These are phyloP conservation scores for Resseliella maxima DNA, from an alignment of 2,888 invertebrate genomes.

Conservation along the genomic window DNA sequence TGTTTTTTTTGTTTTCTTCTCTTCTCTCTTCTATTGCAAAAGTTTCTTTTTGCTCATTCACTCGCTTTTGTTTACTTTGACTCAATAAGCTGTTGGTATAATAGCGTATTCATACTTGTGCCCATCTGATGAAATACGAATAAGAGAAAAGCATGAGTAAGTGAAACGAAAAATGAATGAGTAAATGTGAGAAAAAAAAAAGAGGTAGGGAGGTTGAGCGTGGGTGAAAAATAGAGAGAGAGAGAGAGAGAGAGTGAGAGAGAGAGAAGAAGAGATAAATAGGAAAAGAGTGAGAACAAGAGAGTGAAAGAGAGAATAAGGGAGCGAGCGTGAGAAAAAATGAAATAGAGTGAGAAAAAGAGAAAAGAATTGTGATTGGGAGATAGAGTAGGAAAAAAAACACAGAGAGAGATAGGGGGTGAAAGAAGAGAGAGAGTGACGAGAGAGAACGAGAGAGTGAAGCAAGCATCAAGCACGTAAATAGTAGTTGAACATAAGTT, in stretches of 20 bases:
- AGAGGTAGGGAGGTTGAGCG: neutral
- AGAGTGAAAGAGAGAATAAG: neutral
- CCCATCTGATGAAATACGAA: constrained; percentile 8
- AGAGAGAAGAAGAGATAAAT: too few species aligned
- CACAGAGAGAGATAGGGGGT: too few species aligned
- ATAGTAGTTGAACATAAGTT: constrained; percentile 38
- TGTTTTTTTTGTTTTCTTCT: neutral
- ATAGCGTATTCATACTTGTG: constrained; percentile 10
- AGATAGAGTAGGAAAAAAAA: neutral
- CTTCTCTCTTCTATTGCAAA: neutral
- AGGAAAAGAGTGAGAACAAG: too few species aligned
- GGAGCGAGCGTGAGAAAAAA: neutral
- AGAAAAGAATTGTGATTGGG: neutral
- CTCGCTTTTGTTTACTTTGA: constrained; percentile 23
- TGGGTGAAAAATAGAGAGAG: neutral
- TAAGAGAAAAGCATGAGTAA: too few species aligned
- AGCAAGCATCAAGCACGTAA: neutral
- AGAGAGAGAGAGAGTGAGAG: neutral
- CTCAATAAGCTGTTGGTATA: constrained; percentile 44
- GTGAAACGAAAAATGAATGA: neutral
- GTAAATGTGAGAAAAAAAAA: neutral
- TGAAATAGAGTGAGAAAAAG: too few species aligned
- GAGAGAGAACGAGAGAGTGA: neutral
- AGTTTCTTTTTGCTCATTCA: constrained; percentile 35
- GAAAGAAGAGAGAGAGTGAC: neutral